phyloP scores from a whole-genome alignment of 2,888 invertebrate species.

The Syrphus vitripennis region DNA sequence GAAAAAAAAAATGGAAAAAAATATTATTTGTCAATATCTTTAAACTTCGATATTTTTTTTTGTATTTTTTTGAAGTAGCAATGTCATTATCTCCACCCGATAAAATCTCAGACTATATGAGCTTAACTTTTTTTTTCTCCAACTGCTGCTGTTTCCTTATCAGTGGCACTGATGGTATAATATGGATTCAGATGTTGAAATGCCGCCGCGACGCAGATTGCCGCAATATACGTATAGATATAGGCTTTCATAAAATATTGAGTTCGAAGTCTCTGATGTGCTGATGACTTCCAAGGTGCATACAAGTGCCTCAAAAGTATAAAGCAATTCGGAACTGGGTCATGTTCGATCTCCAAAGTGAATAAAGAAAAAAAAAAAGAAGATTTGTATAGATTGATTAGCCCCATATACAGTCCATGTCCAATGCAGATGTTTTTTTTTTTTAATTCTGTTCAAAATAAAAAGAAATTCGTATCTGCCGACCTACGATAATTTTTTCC shows the following conservation, averaged over 20 bases:
- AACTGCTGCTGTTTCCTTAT: neutral
- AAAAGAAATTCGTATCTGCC: constrained; percentile 17
- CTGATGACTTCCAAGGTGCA: constrained; percentile 7
- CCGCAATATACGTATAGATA: neutral
- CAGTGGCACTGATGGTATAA: constrained; percentile 7
- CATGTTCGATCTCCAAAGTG: constrained; percentile 1
- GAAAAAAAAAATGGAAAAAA: neutral
- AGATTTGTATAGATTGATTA: constrained; percentile 15
- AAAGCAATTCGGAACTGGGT: constrained; percentile 32
- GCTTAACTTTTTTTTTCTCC: neutral
- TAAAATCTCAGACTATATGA: constrained; percentile 16
- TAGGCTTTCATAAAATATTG: neutral
- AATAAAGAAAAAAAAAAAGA: neutral
- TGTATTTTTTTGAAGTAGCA: constrained; percentile 35
- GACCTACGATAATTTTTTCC: constrained; percentile 51
- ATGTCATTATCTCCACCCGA: constrained; percentile 30
- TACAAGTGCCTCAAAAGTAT: neutral
- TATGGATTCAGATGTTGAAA: constrained; percentile 14
- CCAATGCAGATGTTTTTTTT: constrained; percentile 2
- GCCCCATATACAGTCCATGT: neutral
- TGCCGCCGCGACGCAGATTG: neutral
- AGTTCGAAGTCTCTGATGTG: neutral
- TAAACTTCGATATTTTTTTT: constrained; percentile 19
- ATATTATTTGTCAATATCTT: neutral
- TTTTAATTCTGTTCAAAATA: neutral